Base-by-base conservation (phyloP, 2,797 vertebrate genomes). In the Amniataba percoides region DNA sequence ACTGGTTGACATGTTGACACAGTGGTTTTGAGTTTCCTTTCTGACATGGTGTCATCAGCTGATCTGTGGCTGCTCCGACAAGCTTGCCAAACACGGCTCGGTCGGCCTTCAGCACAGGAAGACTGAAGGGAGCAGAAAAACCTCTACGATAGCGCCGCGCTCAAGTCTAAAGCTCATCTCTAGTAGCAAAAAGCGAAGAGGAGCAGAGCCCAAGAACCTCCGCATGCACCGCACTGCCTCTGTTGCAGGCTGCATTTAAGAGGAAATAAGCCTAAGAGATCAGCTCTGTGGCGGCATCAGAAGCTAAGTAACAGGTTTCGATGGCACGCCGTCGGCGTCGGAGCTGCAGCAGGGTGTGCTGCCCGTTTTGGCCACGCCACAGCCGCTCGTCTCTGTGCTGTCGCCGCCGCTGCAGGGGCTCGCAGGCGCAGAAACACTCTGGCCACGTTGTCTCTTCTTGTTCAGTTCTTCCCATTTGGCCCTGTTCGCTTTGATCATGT, bases 401-500 rank as follows among this genome's bases (percentile, higher is more conserved):
- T 89, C 89, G 7, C 75, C 89, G 7, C 75, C 78, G 5, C 80
- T 72, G 63, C 85, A 80, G 68, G 82, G 86, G 69, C 88, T 86
- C 0, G 82, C 57, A 7, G 90, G 83, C 1, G 77, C 82, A 13
- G 92, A 78, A 5, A 81, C 58, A 0, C 87, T 92, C 36, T 96
- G 94, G 78, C 92, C 88, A 18, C 83, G 89, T 75, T 96, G 95
- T 91, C 95, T 93, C 89, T 96, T 96, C 87, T 88, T 95, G 93
- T 99, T 97, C 85, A 98, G 83, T 74, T 99, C 97, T 82, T 98
- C 97, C 98, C 98, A 99, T 80, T 97, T 97, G 75, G 84, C 92
- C 90, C 97, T 96, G 67, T 99, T 99, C 13, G 90, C 95, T 84
- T 92, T 91, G 90, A 99, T 96, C 1, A 96, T 96, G 82, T 99